Percentiles rank a stretch among this genome's conserved stretches.
phyloP scores from a whole-genome alignment of 2,113 vertebrate genomes.

The Urocynchramus pylzowi region DNA sequence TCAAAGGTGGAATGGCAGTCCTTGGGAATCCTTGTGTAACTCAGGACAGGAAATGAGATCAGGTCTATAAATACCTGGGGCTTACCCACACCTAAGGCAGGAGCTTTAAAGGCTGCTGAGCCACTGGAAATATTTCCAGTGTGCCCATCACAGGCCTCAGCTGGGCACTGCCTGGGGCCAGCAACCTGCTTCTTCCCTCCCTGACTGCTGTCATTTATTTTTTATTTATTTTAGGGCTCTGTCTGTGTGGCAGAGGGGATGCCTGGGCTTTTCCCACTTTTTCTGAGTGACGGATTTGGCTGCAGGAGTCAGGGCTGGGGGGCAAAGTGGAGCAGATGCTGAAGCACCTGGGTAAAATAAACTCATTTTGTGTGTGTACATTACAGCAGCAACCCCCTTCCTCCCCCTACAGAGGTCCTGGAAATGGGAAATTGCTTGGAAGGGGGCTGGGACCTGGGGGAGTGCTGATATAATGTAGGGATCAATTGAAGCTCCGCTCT shows the following conservation, averaged over 20 bases:
- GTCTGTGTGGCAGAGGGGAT: background rate
- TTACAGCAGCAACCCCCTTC: background rate
- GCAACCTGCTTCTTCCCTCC: background rate
- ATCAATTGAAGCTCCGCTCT: background rate
- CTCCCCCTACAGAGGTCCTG: background rate
- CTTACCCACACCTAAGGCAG: background rate
- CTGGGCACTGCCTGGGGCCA: background rate
- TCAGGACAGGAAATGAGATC: conserved; percentile 9
- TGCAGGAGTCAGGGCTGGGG: background rate
- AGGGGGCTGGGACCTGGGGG: background rate
- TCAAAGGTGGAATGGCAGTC: background rate
- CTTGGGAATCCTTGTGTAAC: background rate
- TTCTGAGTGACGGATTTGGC: background rate
- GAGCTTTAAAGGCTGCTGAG: background rate
- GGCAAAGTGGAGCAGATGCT: background rate
- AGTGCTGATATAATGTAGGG: background rate
- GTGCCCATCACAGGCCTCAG: background rate
- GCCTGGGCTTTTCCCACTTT: background rate
- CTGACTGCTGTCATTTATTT: background rate
- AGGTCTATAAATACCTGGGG: conserved; percentile 35
- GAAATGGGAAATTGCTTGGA: background rate
- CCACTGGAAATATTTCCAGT: background rate
- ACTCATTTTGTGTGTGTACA: background rate
- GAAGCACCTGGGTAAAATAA: background rate
- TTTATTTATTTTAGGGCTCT: background rate